Evolutionary conservation across 2,113 vertebrate genomes (phyloP).

Genomic region (Speoplatyrhinus poulsoni): DNA sequence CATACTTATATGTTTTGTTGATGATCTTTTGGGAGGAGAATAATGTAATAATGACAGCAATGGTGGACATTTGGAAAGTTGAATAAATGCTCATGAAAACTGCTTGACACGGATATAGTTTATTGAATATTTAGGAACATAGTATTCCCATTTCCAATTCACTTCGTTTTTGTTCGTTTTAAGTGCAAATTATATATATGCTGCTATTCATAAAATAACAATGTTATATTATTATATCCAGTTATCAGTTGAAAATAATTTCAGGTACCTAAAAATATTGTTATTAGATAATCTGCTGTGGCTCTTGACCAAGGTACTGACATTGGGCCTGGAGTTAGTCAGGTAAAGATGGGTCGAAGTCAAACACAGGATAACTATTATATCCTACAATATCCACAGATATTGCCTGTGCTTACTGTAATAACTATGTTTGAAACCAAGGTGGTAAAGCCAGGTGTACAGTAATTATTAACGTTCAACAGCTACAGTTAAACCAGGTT

Average conservation of each 20-base stretch:
- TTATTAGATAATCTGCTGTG: neutral
- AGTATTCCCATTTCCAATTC: neutral
- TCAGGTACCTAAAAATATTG: neutral
- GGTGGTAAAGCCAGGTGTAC: neutral
- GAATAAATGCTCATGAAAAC: constrained; percentile 36
- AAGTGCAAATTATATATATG: neutral
- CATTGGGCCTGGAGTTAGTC: neutral
- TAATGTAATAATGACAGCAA: constrained; percentile 3
- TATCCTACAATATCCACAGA: too few relatives aligned
- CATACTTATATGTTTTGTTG: neutral
- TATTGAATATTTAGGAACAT: constrained; percentile 10
- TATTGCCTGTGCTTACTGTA: neutral
- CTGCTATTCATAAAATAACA: neutral
- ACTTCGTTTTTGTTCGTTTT: too few relatives aligned
- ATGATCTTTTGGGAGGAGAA: constrained; percentile 11
- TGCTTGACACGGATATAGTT: neutral
- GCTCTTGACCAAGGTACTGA: too few relatives aligned
- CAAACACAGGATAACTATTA: neutral
- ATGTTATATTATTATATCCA: neutral
- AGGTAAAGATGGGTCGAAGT: neutral
- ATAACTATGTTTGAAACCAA: neutral
- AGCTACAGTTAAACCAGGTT: too few relatives aligned
- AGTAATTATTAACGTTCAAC: neutral
- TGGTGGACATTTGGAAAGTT: constrained; percentile 1
- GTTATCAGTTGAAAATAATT: neutral